Evolutionary conservation across 2,888 invertebrate genomes (phyloP), one percentile per base, ranked within the genome.

Genomic region (Xiphydria camelus): DNA sequence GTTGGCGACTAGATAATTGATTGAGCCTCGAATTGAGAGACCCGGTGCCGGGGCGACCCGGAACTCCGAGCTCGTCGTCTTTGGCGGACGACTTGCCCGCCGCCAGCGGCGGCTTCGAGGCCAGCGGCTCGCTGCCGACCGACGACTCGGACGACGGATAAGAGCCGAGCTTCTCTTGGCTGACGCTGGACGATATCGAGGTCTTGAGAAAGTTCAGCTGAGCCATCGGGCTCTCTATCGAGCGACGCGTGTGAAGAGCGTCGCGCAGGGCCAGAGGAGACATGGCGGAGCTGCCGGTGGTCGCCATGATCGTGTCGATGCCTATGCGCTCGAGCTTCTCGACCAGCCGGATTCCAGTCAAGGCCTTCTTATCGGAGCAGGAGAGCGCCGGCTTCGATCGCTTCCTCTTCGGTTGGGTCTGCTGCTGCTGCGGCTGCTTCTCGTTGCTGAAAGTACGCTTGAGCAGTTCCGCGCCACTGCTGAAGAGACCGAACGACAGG

Each of bases 161-260:
- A 5, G 65, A 61, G 1, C 50, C 52, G 1, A 70, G 49, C 40
- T 66, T 76, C 65, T 73, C 76, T 65, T 55, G 75, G 65, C 59
- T 77, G 70, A 54, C 70, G 71, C 59, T 75, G 59, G 61, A 75
- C 55, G 67, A 66, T 59, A 71, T 68, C 17, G 75, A 74, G 40
- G 62, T 65, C 72, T 85, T 86, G 10, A 90, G 76, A 62, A 88
- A 89, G 35, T 87, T 87, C 38, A 90, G 72, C 76, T 89, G 89
- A 52, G 88, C 85, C 86, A 91, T 88, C 1, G 89, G 89, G 66
- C 89, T 89, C 49, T 85, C 84, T 45, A 86, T 80, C 4, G 78
- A 76, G 62, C 85, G 84, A 23, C 81, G 68, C 1, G 80, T 81
- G 76, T 73, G 87, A 65, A 83, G 66, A 15, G 86, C 83, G 33